Evolutionary conservation across 2,797 vertebrate genomes (phyloP).

Genomic region (Semotilus atromaculatus): DNA sequence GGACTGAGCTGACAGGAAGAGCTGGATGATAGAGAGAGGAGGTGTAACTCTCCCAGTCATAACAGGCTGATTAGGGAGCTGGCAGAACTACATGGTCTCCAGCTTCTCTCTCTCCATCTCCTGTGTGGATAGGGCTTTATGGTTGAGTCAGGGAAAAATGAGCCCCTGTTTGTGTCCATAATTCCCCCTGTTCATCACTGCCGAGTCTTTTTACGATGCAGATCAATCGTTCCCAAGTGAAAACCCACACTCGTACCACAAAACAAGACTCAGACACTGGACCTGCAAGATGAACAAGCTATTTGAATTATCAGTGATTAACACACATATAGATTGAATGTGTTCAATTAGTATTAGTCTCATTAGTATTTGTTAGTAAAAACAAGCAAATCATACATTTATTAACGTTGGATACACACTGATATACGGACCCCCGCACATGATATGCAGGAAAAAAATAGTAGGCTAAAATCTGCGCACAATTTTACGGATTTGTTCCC

Average conservation of each 20-base stretch:
- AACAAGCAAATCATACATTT: not conserved
- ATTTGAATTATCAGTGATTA: conserved; percentile 14
- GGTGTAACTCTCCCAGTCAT: conserved; percentile 39
- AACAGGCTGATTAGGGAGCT: conserved; percentile 49
- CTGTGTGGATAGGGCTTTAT: conserved; percentile 43
- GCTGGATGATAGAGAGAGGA: conserved; percentile 36
- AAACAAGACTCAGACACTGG: conserved; percentile 23
- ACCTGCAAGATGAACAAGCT: conserved; percentile 16
- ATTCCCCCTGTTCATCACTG: conserved; percentile 51
- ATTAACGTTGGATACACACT: not conserved
- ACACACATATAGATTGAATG: not conserved
- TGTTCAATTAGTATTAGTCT: conserved; percentile 1
- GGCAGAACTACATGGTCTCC: conserved; percentile 45
- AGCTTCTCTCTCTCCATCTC: conserved; percentile 31
- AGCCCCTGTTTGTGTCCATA: conserved; percentile 41
- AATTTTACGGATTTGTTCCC: too few species aligned
- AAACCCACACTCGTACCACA: conserved; percentile 28
- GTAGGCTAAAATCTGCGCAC: too few species aligned
- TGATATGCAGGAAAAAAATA: too few species aligned
- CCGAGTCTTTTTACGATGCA: conserved; percentile 39
- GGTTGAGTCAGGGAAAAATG: conserved; percentile 43
- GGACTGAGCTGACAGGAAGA: conserved; percentile 21
- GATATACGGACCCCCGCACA: too few species aligned
- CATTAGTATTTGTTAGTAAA: not conserved
- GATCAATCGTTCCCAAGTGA: conserved; percentile 41